Conservation (phyloP, 2,113 vertebrate species). For the Diphyllodes magnificus region DNA sequence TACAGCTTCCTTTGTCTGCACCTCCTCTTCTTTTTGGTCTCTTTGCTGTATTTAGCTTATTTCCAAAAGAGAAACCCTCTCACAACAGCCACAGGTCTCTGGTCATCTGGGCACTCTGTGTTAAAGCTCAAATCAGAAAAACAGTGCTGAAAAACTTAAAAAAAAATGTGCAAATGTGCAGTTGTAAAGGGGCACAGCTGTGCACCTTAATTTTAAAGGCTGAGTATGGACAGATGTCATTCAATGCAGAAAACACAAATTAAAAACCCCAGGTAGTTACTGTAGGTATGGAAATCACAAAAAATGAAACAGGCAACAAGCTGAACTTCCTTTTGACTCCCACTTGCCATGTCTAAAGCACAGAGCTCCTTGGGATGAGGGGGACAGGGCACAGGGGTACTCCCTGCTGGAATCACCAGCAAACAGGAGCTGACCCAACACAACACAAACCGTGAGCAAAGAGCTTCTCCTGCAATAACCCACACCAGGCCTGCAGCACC, state of each 20-base stretch:
- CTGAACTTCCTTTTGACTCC: not conserved
- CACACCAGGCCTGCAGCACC: not conserved
- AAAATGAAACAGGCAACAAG: not conserved
- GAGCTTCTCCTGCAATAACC: not conserved
- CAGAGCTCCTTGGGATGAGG: not conserved
- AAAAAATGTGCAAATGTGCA: not conserved
- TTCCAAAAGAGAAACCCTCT: not conserved
- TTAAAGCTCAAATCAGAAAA: not conserved
- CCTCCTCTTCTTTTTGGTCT: not conserved
- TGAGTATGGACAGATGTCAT: not conserved
- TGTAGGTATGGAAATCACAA: not conserved
- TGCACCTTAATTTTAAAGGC: not conserved
- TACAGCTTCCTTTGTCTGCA: not conserved
- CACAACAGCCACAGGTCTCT: not conserved
- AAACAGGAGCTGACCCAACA: not conserved
- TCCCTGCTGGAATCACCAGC: not conserved
- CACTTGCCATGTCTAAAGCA: rapidly evolving
- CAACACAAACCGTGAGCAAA: not conserved
- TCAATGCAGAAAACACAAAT: not conserved
- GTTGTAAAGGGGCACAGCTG: not conserved
- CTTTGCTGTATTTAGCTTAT: not conserved
- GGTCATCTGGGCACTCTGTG: not conserved
- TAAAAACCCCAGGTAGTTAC: not conserved
- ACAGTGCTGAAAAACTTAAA: not conserved
- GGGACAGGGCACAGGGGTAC: not conserved